Base-by-base conservation (phyloP, 2,888 invertebrate genomes). In the Caradrina kadenii region DNA sequence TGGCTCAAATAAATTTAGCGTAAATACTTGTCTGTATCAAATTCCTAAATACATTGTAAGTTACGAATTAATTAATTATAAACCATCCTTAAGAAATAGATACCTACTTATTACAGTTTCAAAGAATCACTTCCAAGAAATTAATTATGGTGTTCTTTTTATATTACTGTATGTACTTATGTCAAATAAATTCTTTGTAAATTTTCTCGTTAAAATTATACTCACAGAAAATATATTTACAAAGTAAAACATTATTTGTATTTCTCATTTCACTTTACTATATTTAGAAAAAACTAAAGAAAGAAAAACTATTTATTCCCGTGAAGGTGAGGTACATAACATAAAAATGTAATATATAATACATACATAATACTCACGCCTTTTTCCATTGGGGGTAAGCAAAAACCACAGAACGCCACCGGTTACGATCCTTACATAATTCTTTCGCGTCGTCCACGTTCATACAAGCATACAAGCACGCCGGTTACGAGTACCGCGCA, bases 51-150 rank as follows among this genome's bases (percentile, higher is more conserved):
- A 31, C 31, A 72, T 19, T 15, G 31, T 8, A 50, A 58, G 1
- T 35, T 26, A 17, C 59, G 8, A 35, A 35, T 35, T 11, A 55
- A 15, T 45, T 54, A 19, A 35, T 50, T 2, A 35, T 17, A 31
- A 42, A 11, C 48, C n/a, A n/a, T n/a, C n/a, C 61, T 10, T 0
- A 71, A 62, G 26, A 21, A 72, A 71, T 39, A 42, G 42, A 42
- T 42, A 42, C 26, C 26, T 26, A 26, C 42, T 15, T 42, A 48
- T 39, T 17, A 70, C 13, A 49, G n/a, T 39, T 72, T 55, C 15
- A 42, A 15, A 10, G 31, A 55, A 26, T 17, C 13, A 26, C 10
- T 39, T 55, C 1, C 17, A 39, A 26, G 7, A 31, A 42, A 56
- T 55, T 21, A 26, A 53, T 48, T 21, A 21, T 8, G n/a, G 48